phyloP scores from a whole-genome alignment of 2,797 vertebrate species.

The Micromesistius poutassou region DNA sequence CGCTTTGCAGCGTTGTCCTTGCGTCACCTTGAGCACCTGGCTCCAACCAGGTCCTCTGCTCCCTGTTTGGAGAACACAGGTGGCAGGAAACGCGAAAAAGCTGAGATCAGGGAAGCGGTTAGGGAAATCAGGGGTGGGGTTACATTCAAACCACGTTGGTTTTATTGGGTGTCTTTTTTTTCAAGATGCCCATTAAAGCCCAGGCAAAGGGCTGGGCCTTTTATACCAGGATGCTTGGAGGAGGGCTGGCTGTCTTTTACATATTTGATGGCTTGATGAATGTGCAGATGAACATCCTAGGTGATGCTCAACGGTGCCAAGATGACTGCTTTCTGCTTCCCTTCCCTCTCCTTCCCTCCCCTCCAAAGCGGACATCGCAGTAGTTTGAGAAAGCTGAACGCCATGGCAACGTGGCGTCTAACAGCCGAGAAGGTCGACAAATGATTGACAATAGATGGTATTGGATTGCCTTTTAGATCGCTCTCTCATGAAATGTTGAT shows the following conservation, averaged over 20 bases:
- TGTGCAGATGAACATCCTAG: no score
- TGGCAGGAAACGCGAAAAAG: constrained; percentile 47
- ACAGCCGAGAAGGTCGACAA: background rate
- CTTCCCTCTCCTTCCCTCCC: background rate
- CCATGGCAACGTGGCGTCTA: background rate
- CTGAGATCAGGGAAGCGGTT: constrained; percentile 44
- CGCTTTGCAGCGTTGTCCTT: background rate
- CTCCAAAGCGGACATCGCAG: background rate
- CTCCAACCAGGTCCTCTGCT: constrained; percentile 40
- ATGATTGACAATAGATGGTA: background rate
- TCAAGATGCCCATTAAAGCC: no score
- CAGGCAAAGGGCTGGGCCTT: no score
- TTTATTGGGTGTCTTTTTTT: background rate
- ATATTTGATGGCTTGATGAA: no score
- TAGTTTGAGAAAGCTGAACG: background rate
- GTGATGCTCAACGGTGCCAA: no score
- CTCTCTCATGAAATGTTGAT: background rate
- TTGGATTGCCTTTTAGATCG: background rate
- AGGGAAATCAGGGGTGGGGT: constrained; percentile 17
- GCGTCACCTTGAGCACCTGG: background rate
- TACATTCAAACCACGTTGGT: no score
- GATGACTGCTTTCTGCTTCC: background rate
- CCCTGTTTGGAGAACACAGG: constrained; percentile 25
- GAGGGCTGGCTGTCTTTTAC: no score
- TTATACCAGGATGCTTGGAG: no score